Base-by-base conservation (phyloP, 2,797 vertebrate genomes). In the Trachops cirrhosus region DNA sequence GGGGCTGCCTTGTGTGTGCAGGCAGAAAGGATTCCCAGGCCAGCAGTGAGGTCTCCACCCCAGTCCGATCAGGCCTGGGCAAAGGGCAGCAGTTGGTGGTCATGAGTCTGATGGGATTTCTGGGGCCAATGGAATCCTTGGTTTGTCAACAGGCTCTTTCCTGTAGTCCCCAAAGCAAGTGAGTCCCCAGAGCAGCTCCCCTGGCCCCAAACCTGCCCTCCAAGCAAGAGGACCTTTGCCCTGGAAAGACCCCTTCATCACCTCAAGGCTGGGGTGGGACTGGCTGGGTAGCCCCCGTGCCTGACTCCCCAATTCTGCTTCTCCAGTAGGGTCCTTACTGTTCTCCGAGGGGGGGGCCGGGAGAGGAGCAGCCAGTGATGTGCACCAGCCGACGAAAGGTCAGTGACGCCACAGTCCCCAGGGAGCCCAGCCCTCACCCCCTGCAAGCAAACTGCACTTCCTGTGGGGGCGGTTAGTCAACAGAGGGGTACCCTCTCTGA, bases 261-360 rank as follows among this genome's bases (percentile, higher is more conserved):
- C 83, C 74, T 96, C 88, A 15, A 93, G 96, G 75, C 74, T 95
- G 79, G 97, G 96, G 86, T 67, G 95, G 97, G 97, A 85, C 84
- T 83, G 87, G 22, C 89, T 96, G 29, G 37, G 29, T 48, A 52
- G 92, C 46, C 91, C 59, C 92, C 71, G 80, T 94, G 93, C 97
- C 97, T 98, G 97, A 98, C 94, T 85, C 97, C 97, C 91, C 97
- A 96, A 97, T 98, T 98, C 97, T 98, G 97, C 97, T 98, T 98
- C 97, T 98, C 96, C 97, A 98, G 98, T 97, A 98, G 98, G 98
- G 96, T 98, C 98, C 97, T 97, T 98, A 97, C 97, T 98, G 95
- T 98, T 98, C 98, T 98, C 98, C 96, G 98, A 98, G 98, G 98
- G 98, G 98, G 98, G 98, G 98, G 97, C 97, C 97, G 98, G 98